These are phyloP conservation scores for Terrapene triunguis DNA, from an alignment of 2,113 vertebrate genomes.

Conservation along the genomic window DNA sequence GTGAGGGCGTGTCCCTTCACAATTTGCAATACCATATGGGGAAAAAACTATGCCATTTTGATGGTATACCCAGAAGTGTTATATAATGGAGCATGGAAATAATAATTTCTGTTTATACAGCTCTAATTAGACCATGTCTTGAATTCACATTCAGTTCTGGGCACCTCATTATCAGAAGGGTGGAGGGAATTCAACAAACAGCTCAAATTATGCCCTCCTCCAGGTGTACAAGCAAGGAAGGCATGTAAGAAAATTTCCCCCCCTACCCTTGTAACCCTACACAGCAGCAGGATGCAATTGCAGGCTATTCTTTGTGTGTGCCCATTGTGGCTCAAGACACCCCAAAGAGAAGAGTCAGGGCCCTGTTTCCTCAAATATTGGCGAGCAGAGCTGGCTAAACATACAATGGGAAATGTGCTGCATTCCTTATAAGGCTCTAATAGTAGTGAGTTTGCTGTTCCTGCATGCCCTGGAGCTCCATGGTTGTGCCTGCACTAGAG, in stretches of 20 bases:
- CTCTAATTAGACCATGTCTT: neutral
- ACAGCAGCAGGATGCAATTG: neutral
- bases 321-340: neutral
- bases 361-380: neutral
- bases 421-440: neutral
- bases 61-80: neutral
- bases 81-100: neutral
- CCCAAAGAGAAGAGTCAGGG: neutral
- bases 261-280: neutral
- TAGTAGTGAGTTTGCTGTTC: neutral
- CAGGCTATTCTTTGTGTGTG: neutral
- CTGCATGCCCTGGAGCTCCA: neutral
- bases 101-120: neutral
- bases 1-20: neutral
- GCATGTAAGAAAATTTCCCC: neutral
- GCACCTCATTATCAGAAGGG: neutral
- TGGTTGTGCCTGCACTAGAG: neutral
- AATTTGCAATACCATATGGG: neutral
- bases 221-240: neutral
- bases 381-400: neutral
- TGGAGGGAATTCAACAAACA: neutral
- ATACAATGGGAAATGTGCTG: rapidly evolving
- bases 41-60: neutral
- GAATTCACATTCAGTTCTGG: neutral
- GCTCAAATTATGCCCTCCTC: neutral